Evolutionary conservation across 2,797 vertebrate species (phyloP).

Genomic region (Phrynocephalus guinanensis): DNA sequence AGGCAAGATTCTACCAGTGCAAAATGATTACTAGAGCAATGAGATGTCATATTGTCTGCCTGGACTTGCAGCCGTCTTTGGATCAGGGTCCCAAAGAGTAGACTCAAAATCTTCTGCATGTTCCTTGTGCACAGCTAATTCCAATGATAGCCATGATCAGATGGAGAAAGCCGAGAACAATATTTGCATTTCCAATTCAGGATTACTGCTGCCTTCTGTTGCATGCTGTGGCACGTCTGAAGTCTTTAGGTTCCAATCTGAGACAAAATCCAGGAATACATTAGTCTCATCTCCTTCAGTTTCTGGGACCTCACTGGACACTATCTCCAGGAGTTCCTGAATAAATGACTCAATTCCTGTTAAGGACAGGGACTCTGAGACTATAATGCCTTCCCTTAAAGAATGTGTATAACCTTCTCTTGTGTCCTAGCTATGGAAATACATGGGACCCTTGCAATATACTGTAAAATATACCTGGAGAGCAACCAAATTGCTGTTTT

Average conservation of each 20-base stretch:
- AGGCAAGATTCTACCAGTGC: too few relatives aligned
- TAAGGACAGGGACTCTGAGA: constrained; percentile 81
- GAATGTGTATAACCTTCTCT: too few relatives aligned
- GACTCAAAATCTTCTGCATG: constrained; percentile 84
- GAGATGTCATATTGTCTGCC: too few relatives aligned
- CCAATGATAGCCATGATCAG: constrained; percentile 92
- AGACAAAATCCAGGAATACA: constrained; percentile 41
- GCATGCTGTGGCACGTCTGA: rapidly evolving
- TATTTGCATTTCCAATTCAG: constrained; percentile 81
- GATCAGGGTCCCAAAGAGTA: constrained; percentile 91
- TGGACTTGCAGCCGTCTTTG: constrained; percentile 75
- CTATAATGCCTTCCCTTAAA: constrained; percentile 18
- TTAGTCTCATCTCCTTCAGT: constrained; percentile 58
- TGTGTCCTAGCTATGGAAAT: too few relatives aligned
- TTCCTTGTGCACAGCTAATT: constrained; percentile 92
- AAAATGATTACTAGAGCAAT: too few relatives aligned
- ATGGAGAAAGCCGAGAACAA: constrained; percentile 86
- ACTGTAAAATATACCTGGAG: neutral
- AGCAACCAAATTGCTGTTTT: neutral
- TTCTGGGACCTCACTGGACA: constrained; percentile 59
- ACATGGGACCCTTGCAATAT: too few relatives aligned
- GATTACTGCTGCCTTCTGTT: neutral
- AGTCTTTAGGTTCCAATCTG: neutral
- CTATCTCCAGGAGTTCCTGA: constrained; percentile 71
- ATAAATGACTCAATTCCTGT: constrained; percentile 87